Conservation (phyloP, 2,888 invertebrate genomes). For the Rhodophaea formosa region DNA sequence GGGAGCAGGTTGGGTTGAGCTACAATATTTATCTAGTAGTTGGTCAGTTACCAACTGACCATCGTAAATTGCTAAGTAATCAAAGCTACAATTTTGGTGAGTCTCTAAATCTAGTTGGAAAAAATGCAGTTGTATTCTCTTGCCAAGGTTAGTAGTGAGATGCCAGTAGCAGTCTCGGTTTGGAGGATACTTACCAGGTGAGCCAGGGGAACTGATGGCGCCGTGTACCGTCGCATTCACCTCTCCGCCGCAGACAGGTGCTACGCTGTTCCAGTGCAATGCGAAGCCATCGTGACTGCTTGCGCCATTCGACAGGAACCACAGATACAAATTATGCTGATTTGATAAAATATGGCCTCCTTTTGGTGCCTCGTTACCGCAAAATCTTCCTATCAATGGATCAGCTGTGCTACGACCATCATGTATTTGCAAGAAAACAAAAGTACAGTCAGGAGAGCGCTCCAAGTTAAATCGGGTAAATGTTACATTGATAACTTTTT, state of each 20-base stretch:
- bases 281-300: slow-evolving; percentile 86
- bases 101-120: slow-evolving; percentile 88
- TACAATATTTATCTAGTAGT: slow-evolving; percentile 86
- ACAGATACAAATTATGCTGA: slow-evolving; percentile 88
- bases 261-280: slow-evolving; percentile 88
- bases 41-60: slow-evolving; percentile 71
- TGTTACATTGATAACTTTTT: slow-evolving; percentile 88
- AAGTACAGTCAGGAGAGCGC: slow-evolving; percentile 82
- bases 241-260: slow-evolving; percentile 87
- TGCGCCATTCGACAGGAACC: slow-evolving; percentile 89
- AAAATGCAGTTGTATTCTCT: slow-evolving; percentile 91
- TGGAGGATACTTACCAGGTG: slow-evolving; percentile 92
- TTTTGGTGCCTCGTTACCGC: slow-evolving; percentile 85
- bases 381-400: slow-evolving; percentile 89
- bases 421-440: slow-evolving; percentile 90
- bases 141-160: slow-evolving; percentile 84
- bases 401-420: slow-evolving; percentile 89
- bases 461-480: slow-evolving; percentile 90
- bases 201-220: slow-evolving; percentile 91
- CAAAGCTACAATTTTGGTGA: slow-evolving; percentile 87
- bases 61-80: slow-evolving; percentile 86
- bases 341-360: slow-evolving; percentile 88
- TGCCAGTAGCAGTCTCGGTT: slow-evolving; percentile 93
- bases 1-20: slow-evolving; percentile 86
- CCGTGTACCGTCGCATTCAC: slow-evolving; percentile 84